Evolutionary conservation across 2,797 vertebrate genomes (phyloP).

Genomic region (Enteromius viviparus): DNA sequence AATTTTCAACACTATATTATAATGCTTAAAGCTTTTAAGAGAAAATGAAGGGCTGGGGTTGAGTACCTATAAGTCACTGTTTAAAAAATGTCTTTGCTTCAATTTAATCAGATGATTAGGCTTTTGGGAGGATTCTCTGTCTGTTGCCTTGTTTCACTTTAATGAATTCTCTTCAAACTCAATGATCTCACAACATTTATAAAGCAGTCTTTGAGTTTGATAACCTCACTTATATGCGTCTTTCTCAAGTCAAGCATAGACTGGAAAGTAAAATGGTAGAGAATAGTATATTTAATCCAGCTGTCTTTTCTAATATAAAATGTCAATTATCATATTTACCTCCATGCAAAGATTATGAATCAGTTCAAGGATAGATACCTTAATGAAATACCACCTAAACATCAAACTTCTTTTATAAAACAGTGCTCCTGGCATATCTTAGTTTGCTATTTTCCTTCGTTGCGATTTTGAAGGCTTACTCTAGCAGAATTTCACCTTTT

Average conservation of each 20-base stretch:
- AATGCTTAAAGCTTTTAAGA: constrained; percentile 67
- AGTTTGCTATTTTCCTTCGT: background rate
- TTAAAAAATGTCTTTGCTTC: constrained; percentile 62
- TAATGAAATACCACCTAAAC: background rate
- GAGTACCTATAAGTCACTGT: constrained; percentile 1
- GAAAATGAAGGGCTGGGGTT: constrained; percentile 1
- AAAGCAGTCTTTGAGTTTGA: background rate
- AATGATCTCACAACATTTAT: constrained; percentile 26
- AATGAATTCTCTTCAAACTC: constrained; percentile 32
- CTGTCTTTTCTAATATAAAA: background rate
- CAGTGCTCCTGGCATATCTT: background rate
- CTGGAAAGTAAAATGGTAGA: background rate
- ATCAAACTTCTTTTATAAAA: background rate
- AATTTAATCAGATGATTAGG: constrained; percentile 73
- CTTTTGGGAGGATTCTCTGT: constrained; percentile 50
- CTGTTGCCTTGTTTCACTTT: constrained; percentile 51
- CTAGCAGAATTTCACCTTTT: constrained; percentile 50
- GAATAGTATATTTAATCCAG: background rate
- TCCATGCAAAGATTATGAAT: background rate
- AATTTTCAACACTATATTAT: constrained; percentile 72
- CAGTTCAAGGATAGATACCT: background rate
- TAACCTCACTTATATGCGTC: constrained; percentile 6
- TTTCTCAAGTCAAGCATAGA: constrained; percentile 11
- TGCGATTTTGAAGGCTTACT: background rate
- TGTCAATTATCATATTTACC: background rate